These are phyloP conservation scores for Macrophya alboannulata DNA, from an alignment of 2,888 invertebrate species.

Conservation along the genomic window DNA sequence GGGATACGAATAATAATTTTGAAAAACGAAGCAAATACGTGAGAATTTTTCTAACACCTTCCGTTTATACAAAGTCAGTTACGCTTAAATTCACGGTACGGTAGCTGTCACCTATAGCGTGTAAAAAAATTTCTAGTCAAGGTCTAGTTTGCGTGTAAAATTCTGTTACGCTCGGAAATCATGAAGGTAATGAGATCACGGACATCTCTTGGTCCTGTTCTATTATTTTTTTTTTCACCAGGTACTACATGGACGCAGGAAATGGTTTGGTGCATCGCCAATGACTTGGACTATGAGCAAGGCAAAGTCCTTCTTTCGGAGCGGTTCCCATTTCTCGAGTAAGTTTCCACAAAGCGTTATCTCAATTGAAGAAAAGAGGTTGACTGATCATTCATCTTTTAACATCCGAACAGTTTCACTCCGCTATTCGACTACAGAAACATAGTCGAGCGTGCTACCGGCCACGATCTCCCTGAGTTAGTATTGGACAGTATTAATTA, in stretches of 20 bases:
- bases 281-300: constrained; percentile 83
- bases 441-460: constrained; percentile 70
- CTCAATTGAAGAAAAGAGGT: neutral
- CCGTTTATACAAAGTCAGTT: neutral
- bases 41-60: neutral
- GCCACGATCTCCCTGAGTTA: constrained; percentile 67
- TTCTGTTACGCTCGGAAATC: constrained; percentile 8
- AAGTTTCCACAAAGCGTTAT: constrained; percentile 72
- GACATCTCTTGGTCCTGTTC: neutral
- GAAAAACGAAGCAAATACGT: neutral
- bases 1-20: neutral
- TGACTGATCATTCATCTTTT: neutral
- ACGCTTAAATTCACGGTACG: neutral
- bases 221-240: constrained; percentile 71
- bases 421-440: constrained; percentile 78
- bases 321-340: constrained; percentile 89
- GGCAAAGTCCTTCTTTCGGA: constrained; percentile 82
- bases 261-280: constrained; percentile 87
- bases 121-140: constrained; percentile 19
- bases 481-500: constrained; percentile 70
- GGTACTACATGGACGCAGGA: constrained; percentile 92
- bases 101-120: neutral
- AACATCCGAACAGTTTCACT: constrained; percentile 62
- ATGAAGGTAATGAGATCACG: constrained; percentile 14
- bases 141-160: constrained; percentile 33